Percentiles rank a stretch among this genome's conserved stretches.
Conservation (phyloP, 2,797 vertebrate species). For the Podarcis siculus region DNA sequence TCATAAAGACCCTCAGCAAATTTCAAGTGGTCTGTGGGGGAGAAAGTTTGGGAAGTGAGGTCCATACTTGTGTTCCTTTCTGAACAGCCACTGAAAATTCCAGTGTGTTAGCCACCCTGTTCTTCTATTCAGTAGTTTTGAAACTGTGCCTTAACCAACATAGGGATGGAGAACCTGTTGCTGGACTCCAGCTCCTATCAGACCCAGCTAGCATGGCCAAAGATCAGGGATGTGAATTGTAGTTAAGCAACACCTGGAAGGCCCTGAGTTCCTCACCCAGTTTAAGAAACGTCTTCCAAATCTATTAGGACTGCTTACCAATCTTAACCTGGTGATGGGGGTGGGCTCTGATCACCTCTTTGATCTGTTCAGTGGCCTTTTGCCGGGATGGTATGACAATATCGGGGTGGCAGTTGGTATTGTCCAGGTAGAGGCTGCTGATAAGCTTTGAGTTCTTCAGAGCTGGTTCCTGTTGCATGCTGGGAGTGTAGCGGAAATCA, state of each 20-base stretch:
- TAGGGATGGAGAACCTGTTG: not conserved
- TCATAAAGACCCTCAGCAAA: too few relatives aligned
- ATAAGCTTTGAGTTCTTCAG: conserved; percentile 83
- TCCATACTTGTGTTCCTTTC: not conserved
- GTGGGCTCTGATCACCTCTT: conserved; percentile 86
- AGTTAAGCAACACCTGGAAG: too few relatives aligned
- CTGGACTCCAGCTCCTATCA: not conserved
- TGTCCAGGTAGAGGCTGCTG: conserved; percentile 93
- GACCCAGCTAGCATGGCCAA: not conserved
- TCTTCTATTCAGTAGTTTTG: not conserved
- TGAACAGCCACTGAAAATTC: not conserved
- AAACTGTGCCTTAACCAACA: not conserved
- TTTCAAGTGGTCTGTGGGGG: too few relatives aligned
- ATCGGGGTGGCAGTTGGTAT: conserved; percentile 91
- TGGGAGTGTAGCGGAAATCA: conserved; percentile 90
- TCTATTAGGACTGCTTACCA: conserved; percentile 79
- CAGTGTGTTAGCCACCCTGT: not conserved
- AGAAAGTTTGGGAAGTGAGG: too few relatives aligned
- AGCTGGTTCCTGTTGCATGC: conserved; percentile 85
- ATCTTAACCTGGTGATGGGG: conserved; percentile 86
- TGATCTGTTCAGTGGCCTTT: conserved; percentile 86
- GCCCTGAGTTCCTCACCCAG: too few relatives aligned
- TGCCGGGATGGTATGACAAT: conserved; percentile 84
- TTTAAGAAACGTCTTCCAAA: not conserved
- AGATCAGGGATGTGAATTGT: too few relatives aligned